Conservation (phyloP, 2,797 vertebrate species). For the Moxostoma hubbsi region DNA sequence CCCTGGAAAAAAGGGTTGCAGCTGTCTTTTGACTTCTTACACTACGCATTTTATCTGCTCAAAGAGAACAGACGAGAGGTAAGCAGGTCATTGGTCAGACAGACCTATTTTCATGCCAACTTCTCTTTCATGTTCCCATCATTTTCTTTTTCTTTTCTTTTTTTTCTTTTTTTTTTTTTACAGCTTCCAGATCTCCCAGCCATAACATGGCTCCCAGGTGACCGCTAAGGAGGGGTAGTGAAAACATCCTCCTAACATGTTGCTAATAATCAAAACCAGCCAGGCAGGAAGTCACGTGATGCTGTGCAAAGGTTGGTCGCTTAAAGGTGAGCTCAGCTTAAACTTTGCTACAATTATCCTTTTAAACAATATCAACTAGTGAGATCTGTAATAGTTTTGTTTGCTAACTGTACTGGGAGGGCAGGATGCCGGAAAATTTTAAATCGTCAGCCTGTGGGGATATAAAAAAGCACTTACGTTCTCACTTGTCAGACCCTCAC, state of each 20-base stretch:
- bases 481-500: too few species aligned
- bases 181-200: constrained; percentile 56
- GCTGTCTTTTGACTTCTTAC: constrained; percentile 44
- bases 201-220: constrained; percentile 49
- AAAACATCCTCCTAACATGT: constrained; percentile 37
- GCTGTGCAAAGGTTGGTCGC: too few species aligned
- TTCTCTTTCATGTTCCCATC: constrained; percentile 20
- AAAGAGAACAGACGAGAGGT: neutral
- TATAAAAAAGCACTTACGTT: too few species aligned
- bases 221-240: neutral
- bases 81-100: constrained; percentile 18
- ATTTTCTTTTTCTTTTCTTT: neutral
- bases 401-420: too few species aligned
- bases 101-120: constrained; percentile 19
- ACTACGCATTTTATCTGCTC: neutral
- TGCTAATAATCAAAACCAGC: constrained; percentile 49
- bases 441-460: too few species aligned
- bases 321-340: too few species aligned
- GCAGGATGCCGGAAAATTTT: too few species aligned
- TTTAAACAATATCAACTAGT: too few species aligned
- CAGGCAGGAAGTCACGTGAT: neutral
- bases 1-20: constrained; percentile 23
- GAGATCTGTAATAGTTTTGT: too few species aligned
- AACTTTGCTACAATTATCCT: too few species aligned
- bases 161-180: constrained; percentile 38